Evolutionary conservation across 1,140 invertebrate genomes (phyloP), one percentile per base, ranked within the genome.

Genomic region (Asbolus verrucosus): DNA sequence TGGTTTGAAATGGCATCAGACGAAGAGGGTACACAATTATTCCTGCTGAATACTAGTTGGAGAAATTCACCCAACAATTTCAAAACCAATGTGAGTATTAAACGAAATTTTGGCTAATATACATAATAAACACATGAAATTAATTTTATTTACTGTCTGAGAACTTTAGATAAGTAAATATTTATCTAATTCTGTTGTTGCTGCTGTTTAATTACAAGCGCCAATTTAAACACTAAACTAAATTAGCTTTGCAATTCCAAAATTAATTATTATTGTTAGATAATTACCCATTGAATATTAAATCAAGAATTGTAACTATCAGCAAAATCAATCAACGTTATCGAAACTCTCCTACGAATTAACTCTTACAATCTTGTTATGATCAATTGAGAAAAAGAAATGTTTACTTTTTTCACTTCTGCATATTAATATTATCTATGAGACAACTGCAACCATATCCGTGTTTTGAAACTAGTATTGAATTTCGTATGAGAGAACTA

Each of bases 261-360:
- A 54, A 54, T 54, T 54, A 54, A 54, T 54, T 54, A 27, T 27
- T 54, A 54, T 54, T 54, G 46, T 54, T 54, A 54, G 46, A 54
- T 54, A 54, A 54, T 54, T 54, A 21, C 46, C 27, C 11, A n/a
- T 24, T 19, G 27, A 54, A 54, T 54, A 54, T 54, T 54, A 27
- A 54, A 54, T 54, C 11, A 54, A 27, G 46, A 21, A 54, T 54
- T 50, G 16, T 50, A 50, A 50, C 21, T 18, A 50, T 50, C 43
- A n/a, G n/a, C n/a, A n/a, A n/a, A n/a, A n/a, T n/a, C n/a, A n/a
- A n/a, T n/a, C n/a, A n/a, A n/a, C n/a, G n/a, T n/a, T n/a, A n/a
- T n/a, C n/a, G n/a, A n/a, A n/a, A n/a, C n/a, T n/a, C n/a, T n/a
- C n/a, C n/a, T n/a, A n/a, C n/a, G n/a, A n/a, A n/a, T n/a, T n/a